Evolutionary conservation across 2,888 invertebrate genomes (phyloP).

Genomic region (Rapana venosa): DNA sequence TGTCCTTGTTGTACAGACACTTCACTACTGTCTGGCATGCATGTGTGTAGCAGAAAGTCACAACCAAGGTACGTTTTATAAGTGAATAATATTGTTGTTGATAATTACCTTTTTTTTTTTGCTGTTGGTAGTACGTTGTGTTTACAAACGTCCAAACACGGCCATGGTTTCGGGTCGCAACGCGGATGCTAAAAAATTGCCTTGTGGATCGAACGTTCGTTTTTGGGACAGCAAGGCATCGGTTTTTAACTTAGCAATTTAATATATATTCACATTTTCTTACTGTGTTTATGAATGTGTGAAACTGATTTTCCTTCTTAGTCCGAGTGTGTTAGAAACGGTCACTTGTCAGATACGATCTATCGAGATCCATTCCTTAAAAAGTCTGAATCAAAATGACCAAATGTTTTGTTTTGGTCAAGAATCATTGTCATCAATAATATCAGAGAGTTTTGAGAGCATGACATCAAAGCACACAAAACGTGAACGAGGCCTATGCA

Average conservation of each 20-base stretch:
- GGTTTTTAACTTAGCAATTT: not conserved
- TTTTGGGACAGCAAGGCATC: not conserved
- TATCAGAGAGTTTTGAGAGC: not conserved
- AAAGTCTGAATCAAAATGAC: no score
- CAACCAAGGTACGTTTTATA: constrained; percentile 74
- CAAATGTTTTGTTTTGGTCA: not conserved
- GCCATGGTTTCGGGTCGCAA: constrained; percentile 37
- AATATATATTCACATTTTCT: not conserved
- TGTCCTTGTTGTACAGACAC: constrained; percentile 73
- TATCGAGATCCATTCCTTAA: not conserved
- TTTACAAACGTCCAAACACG: constrained; percentile 43
- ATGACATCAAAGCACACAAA: no score
- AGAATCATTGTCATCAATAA: not conserved
- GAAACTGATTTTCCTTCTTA: not conserved
- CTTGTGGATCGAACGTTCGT: not conserved
- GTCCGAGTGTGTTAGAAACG: not conserved
- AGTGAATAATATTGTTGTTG: not conserved
- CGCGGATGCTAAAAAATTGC: constrained; percentile 22
- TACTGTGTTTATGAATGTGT: not conserved
- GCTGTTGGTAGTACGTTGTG: constrained; percentile 24
- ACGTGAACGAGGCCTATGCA: no score
- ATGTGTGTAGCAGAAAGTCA: constrained; percentile 76
- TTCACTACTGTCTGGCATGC: constrained; percentile 70
- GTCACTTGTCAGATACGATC: not conserved
- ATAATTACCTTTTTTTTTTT: not conserved